Conservation (phyloP, 2,113 vertebrate species). For the Anoura caudifer region DNA sequence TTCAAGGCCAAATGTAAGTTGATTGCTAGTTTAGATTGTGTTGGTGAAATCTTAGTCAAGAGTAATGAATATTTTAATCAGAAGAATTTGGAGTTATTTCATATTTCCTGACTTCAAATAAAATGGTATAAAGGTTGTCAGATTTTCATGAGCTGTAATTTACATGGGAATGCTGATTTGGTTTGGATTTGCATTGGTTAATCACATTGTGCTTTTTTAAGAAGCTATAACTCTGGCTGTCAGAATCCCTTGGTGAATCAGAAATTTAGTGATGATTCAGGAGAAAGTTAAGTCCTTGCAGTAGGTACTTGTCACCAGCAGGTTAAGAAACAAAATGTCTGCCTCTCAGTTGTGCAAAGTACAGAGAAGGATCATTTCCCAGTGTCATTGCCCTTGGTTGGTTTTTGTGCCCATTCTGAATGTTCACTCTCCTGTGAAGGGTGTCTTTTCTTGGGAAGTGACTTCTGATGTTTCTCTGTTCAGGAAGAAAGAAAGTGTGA, state of each 20-base stretch:
- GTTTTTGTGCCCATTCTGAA: no score
- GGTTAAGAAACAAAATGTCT: background rate
- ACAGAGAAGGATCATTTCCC: background rate
- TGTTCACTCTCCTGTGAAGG: no score
- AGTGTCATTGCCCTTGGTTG: no score
- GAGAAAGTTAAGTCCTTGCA: background rate
- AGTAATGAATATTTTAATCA: conserved; percentile 48
- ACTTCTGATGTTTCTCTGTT: conserved; percentile 35
- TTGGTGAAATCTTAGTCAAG: conserved; percentile 54
- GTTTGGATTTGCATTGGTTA: conserved; percentile 33
- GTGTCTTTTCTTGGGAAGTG: background rate
- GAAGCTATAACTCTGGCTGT: background rate
- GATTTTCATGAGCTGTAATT: background rate
- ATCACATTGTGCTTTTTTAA: conserved; percentile 19
- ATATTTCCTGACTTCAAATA: conserved; percentile 35
- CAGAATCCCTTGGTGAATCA: background rate
- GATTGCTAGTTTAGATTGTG: conserved; percentile 58
- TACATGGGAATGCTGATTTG: background rate
- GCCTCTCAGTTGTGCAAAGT: background rate
- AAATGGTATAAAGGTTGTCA: background rate
- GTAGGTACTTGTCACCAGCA: background rate
- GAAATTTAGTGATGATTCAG: background rate
- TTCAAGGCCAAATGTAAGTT: conserved; percentile 53
- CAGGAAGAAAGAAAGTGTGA: conserved; percentile 7
- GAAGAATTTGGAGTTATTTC: conserved; percentile 46